These are phyloP conservation scores for Aradus depressus DNA, from an alignment of 2,888 invertebrate species.

Conservation along the genomic window DNA sequence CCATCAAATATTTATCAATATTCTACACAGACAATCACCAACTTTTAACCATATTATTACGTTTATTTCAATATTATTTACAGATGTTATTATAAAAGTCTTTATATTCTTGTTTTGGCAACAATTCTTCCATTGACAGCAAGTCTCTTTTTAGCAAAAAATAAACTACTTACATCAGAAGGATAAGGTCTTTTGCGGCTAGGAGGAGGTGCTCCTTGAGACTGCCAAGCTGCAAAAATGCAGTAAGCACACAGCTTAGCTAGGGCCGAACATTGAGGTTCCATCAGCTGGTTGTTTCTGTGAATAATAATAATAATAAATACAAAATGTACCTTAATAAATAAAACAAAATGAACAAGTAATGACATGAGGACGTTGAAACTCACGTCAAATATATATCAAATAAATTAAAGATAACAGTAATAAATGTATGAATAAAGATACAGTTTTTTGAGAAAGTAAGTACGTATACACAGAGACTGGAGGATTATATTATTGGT, in stretches of 20 bases:
- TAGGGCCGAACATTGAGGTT: constrained; percentile 65
- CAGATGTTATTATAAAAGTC: too few relatives aligned
- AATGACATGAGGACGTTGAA: background rate
- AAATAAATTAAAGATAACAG: background rate
- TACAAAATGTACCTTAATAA: background rate
- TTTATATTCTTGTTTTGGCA: too few relatives aligned
- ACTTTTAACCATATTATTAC: too few relatives aligned
- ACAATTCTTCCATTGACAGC: constrained; percentile 29
- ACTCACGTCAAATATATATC: background rate
- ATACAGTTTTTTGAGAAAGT: too few relatives aligned
- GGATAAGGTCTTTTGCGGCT: constrained; percentile 20
- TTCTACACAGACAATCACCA: too few relatives aligned
- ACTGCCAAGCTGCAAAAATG: constrained; percentile 49
- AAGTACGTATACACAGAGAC: too few relatives aligned
- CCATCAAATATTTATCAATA: too few relatives aligned
- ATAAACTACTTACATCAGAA: constrained; percentile 31
- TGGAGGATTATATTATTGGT: too few relatives aligned
- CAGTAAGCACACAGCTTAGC: constrained; percentile 65
- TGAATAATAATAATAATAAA: background rate
- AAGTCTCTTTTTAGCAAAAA: constrained; percentile 8
- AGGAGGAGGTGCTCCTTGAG: constrained; percentile 43
- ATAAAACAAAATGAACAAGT: constrained; percentile 3
- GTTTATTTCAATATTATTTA: too few relatives aligned
- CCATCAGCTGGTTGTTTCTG: constrained; percentile 54
- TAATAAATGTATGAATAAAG: background rate